A percentile compares a stretch with the other conserved stretches of the same genome.
These are phyloP conservation scores for Rotaria sp. DNA, from an alignment of 2,888 invertebrate genomes.

Conservation along the genomic window DNA sequence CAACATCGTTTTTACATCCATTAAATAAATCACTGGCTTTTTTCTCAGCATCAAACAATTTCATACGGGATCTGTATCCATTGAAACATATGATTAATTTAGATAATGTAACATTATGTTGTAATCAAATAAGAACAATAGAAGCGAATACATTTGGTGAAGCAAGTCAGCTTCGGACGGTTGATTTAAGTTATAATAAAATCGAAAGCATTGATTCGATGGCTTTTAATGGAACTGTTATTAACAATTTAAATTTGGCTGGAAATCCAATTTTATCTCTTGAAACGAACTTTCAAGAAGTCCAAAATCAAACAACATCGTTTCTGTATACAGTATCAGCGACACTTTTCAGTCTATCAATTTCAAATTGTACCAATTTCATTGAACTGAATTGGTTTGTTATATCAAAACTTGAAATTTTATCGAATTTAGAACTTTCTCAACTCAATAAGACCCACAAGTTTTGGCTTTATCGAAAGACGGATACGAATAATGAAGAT, in stretches of 20 bases:
- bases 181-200: neutral
- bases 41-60: neutral
- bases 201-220: neutral
- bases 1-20: neutral
- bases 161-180: neutral
- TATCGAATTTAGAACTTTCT: neutral
- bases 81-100: neutral
- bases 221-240: neutral
- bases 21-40: neutral
- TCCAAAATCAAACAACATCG: neutral
- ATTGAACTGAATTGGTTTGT: neutral
- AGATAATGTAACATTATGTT: neutral
- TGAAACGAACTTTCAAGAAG: neutral
- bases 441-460: neutral
- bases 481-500: neutral
- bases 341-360: neutral
- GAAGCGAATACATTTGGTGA: neutral
- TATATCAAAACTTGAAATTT: neutral
- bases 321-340: neutral
- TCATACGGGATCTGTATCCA: neutral
- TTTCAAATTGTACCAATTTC: neutral
- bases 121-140: neutral
- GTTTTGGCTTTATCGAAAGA: neutral
- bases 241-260: neutral
- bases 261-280: neutral